Evolutionary conservation across 2,797 vertebrate species (phyloP), one percentile per base, ranked within the genome.

Genomic region (Pseudomugil gertrudae): DNA sequence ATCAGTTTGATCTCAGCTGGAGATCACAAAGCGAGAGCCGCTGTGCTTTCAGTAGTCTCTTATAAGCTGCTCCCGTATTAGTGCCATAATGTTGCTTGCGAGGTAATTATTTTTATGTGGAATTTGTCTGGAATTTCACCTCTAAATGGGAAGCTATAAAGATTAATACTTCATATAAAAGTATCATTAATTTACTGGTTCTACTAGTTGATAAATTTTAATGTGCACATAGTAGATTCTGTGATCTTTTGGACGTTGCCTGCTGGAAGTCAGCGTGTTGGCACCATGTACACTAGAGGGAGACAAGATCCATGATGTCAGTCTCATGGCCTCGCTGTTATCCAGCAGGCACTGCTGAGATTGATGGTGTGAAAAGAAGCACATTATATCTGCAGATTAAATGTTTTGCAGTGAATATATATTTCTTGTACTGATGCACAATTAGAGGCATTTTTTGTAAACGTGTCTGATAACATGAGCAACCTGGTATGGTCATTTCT

Each of bases 1-100:
- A 80, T 90, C 76, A 75, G 71, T 82, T 72, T 84, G 73, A 88
- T 87, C 87, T 88, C 84, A 85, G 87, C 80, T 76, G 67, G 85
- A 65, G 74, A 78, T 82, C 54, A 53, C 60, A 77, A 81, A 79
- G 59, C 66, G 71, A 66, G 62, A 62, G 74, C 64, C 84, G 57
- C 54, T 75, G 76, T 77, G 69, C 52, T 50, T 52, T 63, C 62
- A 69, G 23, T 36, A 64, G 15, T 64, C 47, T 63, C 63, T 57
- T 47, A 67, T 66, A 32, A 73, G 76, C 66, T 59, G n/a, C 43
- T 50, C 67, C 51, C 51, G 10, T 66, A 72, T 24, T 48, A 50
- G 19, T 58, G 13, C 45, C 50, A 1, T 50, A 64, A 52, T 67
- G 36, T 71, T 55, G 10, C 19, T 21, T 27, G 15, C 3, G 19